phyloP scores from a whole-genome alignment of 2,113 vertebrate species.

The Silurus asotus region DNA sequence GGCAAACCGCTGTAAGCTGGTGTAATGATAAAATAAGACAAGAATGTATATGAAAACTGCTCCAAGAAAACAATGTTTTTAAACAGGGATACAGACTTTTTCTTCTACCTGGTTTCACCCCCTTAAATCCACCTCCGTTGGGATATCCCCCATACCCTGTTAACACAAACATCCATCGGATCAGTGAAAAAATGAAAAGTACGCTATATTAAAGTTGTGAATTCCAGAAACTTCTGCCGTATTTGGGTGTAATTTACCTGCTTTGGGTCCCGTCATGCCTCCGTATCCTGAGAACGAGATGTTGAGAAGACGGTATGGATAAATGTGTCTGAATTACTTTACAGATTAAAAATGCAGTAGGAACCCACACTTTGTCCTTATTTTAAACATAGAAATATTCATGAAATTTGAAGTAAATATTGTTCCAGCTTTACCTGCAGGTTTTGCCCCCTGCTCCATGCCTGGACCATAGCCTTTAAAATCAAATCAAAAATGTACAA shows the following conservation, averaged over 20 bases:
- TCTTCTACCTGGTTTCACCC: slow-evolving; percentile 23
- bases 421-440: slow-evolving; percentile 6
- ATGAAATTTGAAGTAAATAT: neutral
- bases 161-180: neutral
- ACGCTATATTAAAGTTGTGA: neutral
- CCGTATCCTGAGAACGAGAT: slow-evolving; percentile 35
- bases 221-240: neutral
- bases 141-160: slow-evolving; percentile 33
- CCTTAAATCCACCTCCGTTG: slow-evolving; percentile 21
- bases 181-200: neutral
- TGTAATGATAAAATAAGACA: neutral
- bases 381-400: neutral
- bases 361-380: too few relatives aligned
- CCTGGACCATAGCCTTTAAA: slow-evolving; percentile 22
- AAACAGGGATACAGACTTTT: neutral
- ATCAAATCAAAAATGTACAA: neutral
- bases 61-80: neutral
- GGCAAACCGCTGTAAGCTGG: slow-evolving; percentile 20
- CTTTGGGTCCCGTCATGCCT: slow-evolving; percentile 26
- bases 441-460: slow-evolving; percentile 17
- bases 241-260: slow-evolving; percentile 33
- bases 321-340: neutral
- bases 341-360: too few relatives aligned
- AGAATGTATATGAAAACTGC: neutral
- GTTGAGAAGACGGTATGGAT: neutral